phyloP scores from a whole-genome alignment of 2,113 vertebrate genomes.

The Otolemur garnettii region DNA sequence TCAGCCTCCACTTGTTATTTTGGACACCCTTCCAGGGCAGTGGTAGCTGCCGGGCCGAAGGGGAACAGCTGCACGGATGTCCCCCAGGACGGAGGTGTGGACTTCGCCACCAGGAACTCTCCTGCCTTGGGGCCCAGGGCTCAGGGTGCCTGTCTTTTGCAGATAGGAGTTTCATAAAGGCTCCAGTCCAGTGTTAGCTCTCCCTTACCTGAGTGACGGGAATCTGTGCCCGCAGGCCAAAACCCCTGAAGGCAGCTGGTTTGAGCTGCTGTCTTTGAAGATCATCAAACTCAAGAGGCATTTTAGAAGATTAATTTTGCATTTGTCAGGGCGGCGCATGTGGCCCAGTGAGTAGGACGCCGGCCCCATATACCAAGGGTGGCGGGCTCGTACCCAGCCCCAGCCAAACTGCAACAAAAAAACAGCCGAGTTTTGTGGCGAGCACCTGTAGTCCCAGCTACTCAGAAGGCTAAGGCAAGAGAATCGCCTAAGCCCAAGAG shows the following conservation, averaged over 20 bases:
- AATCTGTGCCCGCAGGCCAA: rapidly evolving
- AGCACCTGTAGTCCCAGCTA: too few species aligned
- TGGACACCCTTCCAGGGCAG: neutral
- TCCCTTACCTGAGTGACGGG: neutral
- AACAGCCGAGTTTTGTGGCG: too few species aligned
- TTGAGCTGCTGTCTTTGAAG: neutral
- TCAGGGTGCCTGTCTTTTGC: neutral
- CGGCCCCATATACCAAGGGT: too few species aligned
- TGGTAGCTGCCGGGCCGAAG: neutral
- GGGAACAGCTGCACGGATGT: rapidly evolving
- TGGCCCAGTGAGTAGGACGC: too few species aligned
- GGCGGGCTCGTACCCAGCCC: too few species aligned
- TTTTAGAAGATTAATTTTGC: neutral
- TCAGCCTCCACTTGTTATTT: neutral
- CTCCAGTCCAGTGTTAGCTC: neutral
- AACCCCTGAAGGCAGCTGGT: neutral
- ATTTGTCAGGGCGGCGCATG: neutral
- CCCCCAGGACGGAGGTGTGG: too few species aligned
- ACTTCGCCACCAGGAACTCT: neutral
- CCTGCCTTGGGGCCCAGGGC: neutral
- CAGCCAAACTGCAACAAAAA: too few species aligned
- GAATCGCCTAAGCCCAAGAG: too few species aligned
- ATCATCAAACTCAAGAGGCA: neutral
- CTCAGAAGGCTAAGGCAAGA: too few species aligned
- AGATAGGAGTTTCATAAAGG: neutral